These are phyloP conservation scores for Bufo gargarizans DNA, from an alignment of 2,113 vertebrate species.

Conservation along the genomic window DNA sequence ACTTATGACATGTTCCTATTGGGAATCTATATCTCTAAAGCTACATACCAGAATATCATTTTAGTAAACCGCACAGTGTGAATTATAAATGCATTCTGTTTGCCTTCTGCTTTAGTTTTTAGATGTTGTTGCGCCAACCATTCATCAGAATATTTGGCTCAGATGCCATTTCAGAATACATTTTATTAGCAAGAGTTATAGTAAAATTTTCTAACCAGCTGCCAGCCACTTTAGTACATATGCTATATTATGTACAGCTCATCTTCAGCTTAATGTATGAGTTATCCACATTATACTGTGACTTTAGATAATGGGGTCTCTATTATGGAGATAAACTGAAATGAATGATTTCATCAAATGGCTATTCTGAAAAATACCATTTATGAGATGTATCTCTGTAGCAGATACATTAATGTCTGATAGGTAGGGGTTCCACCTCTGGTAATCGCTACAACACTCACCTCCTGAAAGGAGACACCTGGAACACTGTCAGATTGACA, in stretches of 20 bases:
- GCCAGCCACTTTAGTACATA: background rate
- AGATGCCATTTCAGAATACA: background rate
- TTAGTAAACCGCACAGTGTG: background rate
- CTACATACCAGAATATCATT: background rate
- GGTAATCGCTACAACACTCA: too few relatives aligned
- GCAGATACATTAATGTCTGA: too few relatives aligned
- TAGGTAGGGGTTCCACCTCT: too few relatives aligned
- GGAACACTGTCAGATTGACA: too few relatives aligned
- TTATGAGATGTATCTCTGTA: too few relatives aligned
- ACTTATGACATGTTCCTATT: too few relatives aligned
- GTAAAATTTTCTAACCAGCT: background rate
- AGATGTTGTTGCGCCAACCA: background rate
- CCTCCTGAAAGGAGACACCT: too few relatives aligned
- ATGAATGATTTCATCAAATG: too few relatives aligned
- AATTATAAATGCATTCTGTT: background rate
- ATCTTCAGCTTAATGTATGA: background rate
- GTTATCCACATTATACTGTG: background rate
- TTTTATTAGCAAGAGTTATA: slow-evolving; percentile 3
- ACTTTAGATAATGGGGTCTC: background rate
- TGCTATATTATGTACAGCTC: background rate
- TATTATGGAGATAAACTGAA: background rate
- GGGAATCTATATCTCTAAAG: too few relatives aligned
- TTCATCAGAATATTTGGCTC: background rate
- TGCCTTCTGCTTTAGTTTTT: background rate
- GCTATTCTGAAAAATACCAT: too few relatives aligned